Evolutionary conservation across 2,888 invertebrate species (phyloP), one percentile per base, ranked within the genome.

Genomic region (Ophion ventricosus): DNA sequence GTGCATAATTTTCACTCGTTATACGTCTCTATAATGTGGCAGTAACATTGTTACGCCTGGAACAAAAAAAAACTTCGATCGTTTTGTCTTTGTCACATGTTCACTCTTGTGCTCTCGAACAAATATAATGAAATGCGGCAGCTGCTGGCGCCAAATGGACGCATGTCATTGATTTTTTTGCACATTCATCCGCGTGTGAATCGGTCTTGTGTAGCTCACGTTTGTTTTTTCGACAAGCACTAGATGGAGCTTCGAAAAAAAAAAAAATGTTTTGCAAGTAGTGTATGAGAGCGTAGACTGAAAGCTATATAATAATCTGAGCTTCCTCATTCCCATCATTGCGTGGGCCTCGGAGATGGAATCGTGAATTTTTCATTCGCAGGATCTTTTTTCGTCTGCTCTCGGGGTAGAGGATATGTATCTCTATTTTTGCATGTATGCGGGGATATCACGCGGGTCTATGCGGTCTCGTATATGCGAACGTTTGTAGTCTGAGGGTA

Each of bases 311-410:
- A 63, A 56, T 70, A 70, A 59, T 40, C 43, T 40, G 35, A 72
- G 43, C 70, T 43, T 57, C 25, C 66, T 2, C 35, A 40, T 72
- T 54, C 29, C 43, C 23, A 20, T 63, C 40, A 61, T 54, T 61
- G 40, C 67, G 64, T 72, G 43, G 49, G 64, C 72, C 77, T 77
- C 20, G 20, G 61, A 77, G 73, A 82, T 73, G 73, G 66, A 73
- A 82, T 64, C 49, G 72, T 82, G 73, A 77, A 82, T 77, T 82
- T 82, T 82, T 82, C 57, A 82, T 82, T 77, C 63, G 54, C 10
- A 78, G 77, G 72, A 67, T 77, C n/a, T n/a, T 82, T 82, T 82
- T 72, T 72, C 59, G 80, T 67, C 49, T 49, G 26, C 35, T 35
- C 70, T 4, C 59, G 17, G 49, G 23, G 49, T 59, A 49, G 70